Evolutionary conservation across 2,888 invertebrate species (phyloP), one percentile per base, ranked within the genome.

Genomic region (Epinotia bilunana): DNA sequence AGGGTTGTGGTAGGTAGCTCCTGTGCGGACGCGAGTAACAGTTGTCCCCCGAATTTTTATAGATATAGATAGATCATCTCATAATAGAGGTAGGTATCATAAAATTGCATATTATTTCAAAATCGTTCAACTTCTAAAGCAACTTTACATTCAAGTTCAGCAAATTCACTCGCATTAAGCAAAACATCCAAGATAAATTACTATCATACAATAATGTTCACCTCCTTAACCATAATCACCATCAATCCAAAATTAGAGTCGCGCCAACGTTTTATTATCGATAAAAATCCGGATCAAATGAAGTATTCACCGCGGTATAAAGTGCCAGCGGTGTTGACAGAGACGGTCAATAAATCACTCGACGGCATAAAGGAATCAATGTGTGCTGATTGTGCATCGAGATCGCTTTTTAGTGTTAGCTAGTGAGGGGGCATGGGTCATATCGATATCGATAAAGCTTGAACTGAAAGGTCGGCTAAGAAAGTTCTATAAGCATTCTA

Each of bases 201-300:
- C 46, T 46, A 46, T 46, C 53, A 53, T 53, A 46, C 53, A n/a
- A 53, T 53, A 53, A 53, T 53, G 16, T 53, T 53, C 23, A 65
- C 65, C 65, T 65, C 53, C 49, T 28, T 60, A 43, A 43, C 43
- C 18, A 62, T 58, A 63, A 55, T 69, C 18, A 74, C 28, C 28
- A 75, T 67, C 73, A 68, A 71, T 69, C 70, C 70, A 62, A 73
- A 76, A 73, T 68, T 70, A 73, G 70, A 46, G 74, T 62, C 71
- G 74, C 71, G 12, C 72, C 71, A 39, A 20, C 83, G 88, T 90
- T 90, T 89, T 92, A 91, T 91, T 91, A 90, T 93, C 93, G 93
- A 93, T 93, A 91, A 92, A 92, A 92, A 93, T 92, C 90, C 91
- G 92, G 92, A 92, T 93, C 93, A 93, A 93, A 94, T 93, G 94